phyloP scores from a whole-genome alignment of 2,888 invertebrate species.

The Silvanus unidentatus region DNA sequence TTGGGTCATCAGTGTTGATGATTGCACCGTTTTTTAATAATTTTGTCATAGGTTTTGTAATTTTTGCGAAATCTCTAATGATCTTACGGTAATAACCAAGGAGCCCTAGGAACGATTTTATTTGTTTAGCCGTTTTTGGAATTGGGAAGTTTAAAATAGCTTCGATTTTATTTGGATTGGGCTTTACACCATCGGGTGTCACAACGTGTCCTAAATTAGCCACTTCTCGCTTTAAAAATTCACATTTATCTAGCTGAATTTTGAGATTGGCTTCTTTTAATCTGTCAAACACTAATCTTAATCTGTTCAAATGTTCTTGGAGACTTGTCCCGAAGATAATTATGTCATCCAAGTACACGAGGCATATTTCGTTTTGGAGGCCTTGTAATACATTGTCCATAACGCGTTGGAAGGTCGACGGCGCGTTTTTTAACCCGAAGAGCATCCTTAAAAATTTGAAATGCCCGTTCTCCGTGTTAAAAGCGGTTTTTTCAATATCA shows the following conservation, averaged over 20 bases:
- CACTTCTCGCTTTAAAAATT: neutral
- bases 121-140: neutral
- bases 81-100: too few relatives aligned
- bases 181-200: neutral
- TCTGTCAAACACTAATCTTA: neutral
- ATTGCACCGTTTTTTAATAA: neutral
- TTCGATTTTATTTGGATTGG: neutral
- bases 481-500: constrained; percentile 23
- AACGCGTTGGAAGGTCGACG: constrained; percentile 21
- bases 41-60: constrained; percentile 1
- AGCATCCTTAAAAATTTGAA: constrained; percentile 20
- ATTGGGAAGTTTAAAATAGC: neutral
- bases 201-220: neutral
- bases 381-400: constrained; percentile 22
- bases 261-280: neutral
- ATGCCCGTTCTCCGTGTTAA: constrained; percentile 20
- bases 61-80: constrained; percentile 1
- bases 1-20: neutral
- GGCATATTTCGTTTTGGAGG: constrained; percentile 9
- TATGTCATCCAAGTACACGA: neutral
- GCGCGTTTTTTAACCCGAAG: constrained; percentile 13
- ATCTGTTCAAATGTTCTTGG: neutral
- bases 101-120: too few relatives aligned
- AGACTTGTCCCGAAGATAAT: neutral
- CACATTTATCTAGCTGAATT: too few relatives aligned